Base-by-base conservation (phyloP, 2,888 invertebrate species). In the Hypercompe scribonia region DNA sequence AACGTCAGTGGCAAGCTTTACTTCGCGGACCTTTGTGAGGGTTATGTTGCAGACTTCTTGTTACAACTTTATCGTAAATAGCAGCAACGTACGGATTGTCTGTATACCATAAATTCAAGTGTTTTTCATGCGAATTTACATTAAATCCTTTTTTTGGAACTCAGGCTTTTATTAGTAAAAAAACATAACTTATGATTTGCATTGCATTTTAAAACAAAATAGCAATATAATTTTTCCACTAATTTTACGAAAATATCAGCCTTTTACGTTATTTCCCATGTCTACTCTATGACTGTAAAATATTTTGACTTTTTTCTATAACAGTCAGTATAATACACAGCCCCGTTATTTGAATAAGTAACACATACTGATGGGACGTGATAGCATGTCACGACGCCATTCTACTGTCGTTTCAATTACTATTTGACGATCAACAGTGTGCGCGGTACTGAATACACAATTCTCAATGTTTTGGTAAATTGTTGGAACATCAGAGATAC, bases 1-100 rank as follows among this genome's bases (percentile, higher is more conserved):
- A 88, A 87, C 84, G 82, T 88, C 84, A 83, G 73, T 81, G 78
- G 77, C 78, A 84, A 80, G 77, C 68, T 68, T 36, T 61, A 69
- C 73, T 71, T 67, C 39, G 70, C 74, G 71, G 80, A 80, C 78
- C 76, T 73, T 39, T 42, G 46, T 61, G 46, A 24, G 70, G 73
- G 75, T 82, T 76, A 78, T 68, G 39, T 61, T 58, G 70, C 66
- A 70, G 66, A 68, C 42, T 74, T 71, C 67, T 74, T 68, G 54
- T n/a, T 42, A n/a, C 36, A 39, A 71, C 70, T 70, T 50, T 71
- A 63, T 68, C 68, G 68, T 28, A 68, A 64, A 65, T 36, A 72
- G n/a, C 54, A 50, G 39, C 18, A 54, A 39, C 65, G 34, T 64
- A 28, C 28, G 33, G 1, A 65, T 46, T 66, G 33, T 46, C 42